Evolutionary conservation across 2,888 invertebrate species (phyloP).

Genomic region (Chouioia cunea): DNA sequence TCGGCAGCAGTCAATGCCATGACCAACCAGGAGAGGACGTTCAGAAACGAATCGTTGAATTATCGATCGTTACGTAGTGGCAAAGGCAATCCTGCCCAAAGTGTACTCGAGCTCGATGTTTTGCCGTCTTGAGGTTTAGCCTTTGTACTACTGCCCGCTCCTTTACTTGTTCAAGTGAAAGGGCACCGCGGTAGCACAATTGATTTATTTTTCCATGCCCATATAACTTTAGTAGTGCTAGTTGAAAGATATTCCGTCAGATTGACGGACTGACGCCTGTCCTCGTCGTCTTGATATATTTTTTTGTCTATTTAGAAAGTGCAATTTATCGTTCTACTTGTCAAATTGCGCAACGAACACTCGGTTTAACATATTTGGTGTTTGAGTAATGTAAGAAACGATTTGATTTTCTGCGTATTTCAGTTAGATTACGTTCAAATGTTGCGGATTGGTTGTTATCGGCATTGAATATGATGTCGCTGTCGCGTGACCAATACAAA

Average conservation of each 20-base stretch:
- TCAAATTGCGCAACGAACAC: no score
- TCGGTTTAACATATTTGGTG: no score
- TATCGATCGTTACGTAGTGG: slow-evolving; percentile 57
- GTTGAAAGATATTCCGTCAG: no score
- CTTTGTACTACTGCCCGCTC: neutral
- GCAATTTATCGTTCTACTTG: no score
- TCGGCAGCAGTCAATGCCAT: slow-evolving; percentile 47
- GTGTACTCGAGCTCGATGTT: slow-evolving; percentile 63
- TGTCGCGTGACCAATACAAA: no score
- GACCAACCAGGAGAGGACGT: slow-evolving; percentile 19
- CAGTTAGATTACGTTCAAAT: slow-evolving; percentile 36
- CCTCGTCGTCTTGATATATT: no score
- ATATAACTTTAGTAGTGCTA: no score
- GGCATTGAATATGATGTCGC: no score
- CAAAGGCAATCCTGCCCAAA: slow-evolving; percentile 54
- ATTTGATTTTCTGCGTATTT: no score
- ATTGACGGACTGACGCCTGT: no score
- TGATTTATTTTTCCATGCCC: neutral
- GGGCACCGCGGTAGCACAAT: neutral
- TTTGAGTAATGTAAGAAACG: slow-evolving; percentile 12
- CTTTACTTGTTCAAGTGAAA: neutral
- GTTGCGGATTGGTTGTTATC: slow-evolving; percentile 23
- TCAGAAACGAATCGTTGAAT: slow-evolving; percentile 54
- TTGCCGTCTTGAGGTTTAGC: slow-evolving; percentile 63
- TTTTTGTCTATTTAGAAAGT: no score